A percentile compares a stretch with the other conserved stretches of the same genome.
These are phyloP conservation scores for Marcusenius ussheri DNA, from an alignment of 2,113 vertebrate genomes.

Conservation along the genomic window DNA sequence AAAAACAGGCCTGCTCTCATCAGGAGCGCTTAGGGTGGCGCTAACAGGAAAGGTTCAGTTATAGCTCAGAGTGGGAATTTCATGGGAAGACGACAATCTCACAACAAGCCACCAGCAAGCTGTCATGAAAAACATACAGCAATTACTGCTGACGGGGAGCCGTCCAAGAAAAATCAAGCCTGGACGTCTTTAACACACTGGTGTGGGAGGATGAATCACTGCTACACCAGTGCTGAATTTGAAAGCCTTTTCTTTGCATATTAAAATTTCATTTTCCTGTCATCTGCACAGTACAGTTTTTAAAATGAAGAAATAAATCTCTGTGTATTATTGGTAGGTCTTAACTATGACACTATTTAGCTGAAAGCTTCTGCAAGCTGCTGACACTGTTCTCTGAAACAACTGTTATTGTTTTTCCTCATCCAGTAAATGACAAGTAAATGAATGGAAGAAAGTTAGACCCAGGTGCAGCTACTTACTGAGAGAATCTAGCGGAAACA, in stretches of 20 bases:
- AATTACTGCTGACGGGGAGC: neutral
- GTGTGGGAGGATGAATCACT: neutral
- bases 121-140: neutral
- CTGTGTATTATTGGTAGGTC: neutral
- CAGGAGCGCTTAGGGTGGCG: neutral
- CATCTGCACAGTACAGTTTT: neutral
- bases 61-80: neutral
- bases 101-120: neutral
- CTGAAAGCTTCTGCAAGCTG: neutral
- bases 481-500: neutral
- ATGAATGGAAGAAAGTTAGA: neutral
- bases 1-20: neutral
- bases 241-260: neutral
- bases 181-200: neutral
- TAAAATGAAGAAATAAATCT: neutral
- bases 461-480: neutral
- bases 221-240: neutral
- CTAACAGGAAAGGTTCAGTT: neutral
- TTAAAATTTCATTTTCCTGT: slow-evolving; percentile 1
- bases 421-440: neutral
- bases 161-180: neutral
- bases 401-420: neutral
- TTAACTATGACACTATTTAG: neutral
- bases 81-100: neutral
- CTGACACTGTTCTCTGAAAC: neutral